Evolutionary conservation across 2,113 vertebrate species (phyloP), one percentile per base, ranked within the genome.

Genomic region (Aptenodytes patagonicus): DNA sequence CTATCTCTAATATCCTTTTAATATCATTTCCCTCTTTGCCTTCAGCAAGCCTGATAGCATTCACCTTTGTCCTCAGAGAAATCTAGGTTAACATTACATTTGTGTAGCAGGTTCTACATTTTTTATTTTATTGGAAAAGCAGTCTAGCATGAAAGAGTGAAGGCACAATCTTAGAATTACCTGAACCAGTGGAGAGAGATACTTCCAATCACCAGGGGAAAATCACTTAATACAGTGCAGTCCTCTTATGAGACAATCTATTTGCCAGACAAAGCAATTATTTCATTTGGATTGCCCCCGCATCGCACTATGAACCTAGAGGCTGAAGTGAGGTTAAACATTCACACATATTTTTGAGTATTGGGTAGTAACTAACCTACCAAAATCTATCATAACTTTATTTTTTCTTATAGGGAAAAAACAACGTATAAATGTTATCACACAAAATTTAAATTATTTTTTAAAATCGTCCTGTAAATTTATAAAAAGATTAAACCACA

Each of bases 121-220:
- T 98, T 98, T 98, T 99, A 99, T 99, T 96, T 99, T 99, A 99
- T 98, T 98, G 97, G 71, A 98, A 99, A 98, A 94, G 96, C 98
- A 98, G 95, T 97, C 95, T 97, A 98, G 97, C 98, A 98, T 98
- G 98, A 98, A 98, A 97, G 97, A 98, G 94, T 96, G 91, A 97
- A 97, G 91, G 96, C 97, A 97, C 90, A 98, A 95, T 34, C 91
- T 87, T 71, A 96, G 98, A 98, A 98, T 98, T 98, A 98, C 98
- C 96, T 98, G 97, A 99, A 97, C 97, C 72, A 98, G 82, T 83
- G 81, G 70, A 97, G 95, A 97, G 54, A 96, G 87, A 78, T 83
- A 96, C 78, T 97, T 94, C 69, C 93, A 93, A 93, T 90, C 64
- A 95, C 61, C 57, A 76, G 32, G 92, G 75, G 66, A 89, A 64